Evolutionary conservation across 2,113 vertebrate species (phyloP), one percentile per base, ranked within the genome.

Genomic region (Brachirus orientalis): DNA sequence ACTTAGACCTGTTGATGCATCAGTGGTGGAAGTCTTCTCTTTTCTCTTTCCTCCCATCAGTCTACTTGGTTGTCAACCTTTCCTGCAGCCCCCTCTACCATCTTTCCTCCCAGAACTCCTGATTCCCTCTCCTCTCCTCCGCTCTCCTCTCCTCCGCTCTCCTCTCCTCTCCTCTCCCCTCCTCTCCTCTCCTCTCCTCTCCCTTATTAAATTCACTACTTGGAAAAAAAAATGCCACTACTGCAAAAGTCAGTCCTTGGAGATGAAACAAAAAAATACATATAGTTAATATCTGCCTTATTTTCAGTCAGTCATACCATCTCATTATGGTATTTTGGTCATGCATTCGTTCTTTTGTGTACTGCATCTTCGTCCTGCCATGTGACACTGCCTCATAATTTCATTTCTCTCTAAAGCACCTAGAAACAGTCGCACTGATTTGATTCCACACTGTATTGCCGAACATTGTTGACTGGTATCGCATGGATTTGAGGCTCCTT

Each of bases 1-100:
- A 68, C 47, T 82, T 54, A 55, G 82, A 89, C 88, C 86, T 88
- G 84, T 89, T 82, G 84, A 86, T 85, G 82, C 75, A 82, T 88
- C 88, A 79, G 63, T 19, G 46, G 41, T 65, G 72, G 71, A 72
- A 67, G 45, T 86, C 77, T 88, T 20, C n/a, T 79, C 57, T 76
- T 82, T 85, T 76, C 79, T 77, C 53, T 80, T 66, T 50, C 63
- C 68, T 76, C 69, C 80, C 84, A 81, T 87, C 81, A 65, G 84
- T 82, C 84, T 72, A 68, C 76, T 77, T 73, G 58, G 67, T 63
- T 87, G 84, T 85, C 88, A 88, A 40, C 79, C 63, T 54, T 75
- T 35, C 75, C 44, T 53, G 17, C 63, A 65, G 44, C 69, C 51
- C 80, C 63, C 69, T 33, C 74, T 80, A 62, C 77, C 72, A 77